Base-by-base conservation (phyloP, 2,113 vertebrate genomes). In the Sarotherodon lohbergeri region DNA sequence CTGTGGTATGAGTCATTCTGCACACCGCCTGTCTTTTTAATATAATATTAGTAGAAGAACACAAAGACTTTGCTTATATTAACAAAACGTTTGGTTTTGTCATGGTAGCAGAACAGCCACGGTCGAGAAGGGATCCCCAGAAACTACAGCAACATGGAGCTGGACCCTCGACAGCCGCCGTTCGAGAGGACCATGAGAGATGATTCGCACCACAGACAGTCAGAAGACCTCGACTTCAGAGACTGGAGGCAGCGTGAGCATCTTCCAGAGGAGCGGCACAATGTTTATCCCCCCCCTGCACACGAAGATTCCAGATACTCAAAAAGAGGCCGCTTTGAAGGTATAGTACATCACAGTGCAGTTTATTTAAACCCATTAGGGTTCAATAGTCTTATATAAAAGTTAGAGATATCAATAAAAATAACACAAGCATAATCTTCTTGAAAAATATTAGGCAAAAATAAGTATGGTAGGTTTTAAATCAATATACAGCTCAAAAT, bases 1-100 rank as follows among this genome's bases (percentile, higher is more conserved):
- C 17, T 54, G 57, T 2, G 90, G 95, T 97, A 95, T 59, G 91
- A 90, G 22, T 83, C 3, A 4, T 19, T 39, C 29, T 32, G 17
- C 9, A 29, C 22, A 9, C 9, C 4, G 3, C 39, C 16, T 2
- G 5, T 55, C 10, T 68, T 84, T 80, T 13, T 71, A 14, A 9
- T 34, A 9, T 52, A 52, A n/a, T 78, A 50, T 52, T 50, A 76
- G 71, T 50, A 19, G 1, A 82, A 22, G 4, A 19, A 52, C 57
- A 6, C 13, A 50, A 81, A 63, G 0, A 34, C 12, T 50, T 29
- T 36, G 27, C 4, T 5, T 76, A 0, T 76, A 83, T 80, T 17
- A 39, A 63, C 50, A 3, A 46, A 61, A 3, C 4, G 1, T 86
- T 1, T 84, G 13, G 48, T 56, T 84, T 34, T 85, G 22, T 86